Evolutionary conservation across 92 coral and sea anemone species (phyloP).

Genomic region (Actinernus sp.): DNA sequence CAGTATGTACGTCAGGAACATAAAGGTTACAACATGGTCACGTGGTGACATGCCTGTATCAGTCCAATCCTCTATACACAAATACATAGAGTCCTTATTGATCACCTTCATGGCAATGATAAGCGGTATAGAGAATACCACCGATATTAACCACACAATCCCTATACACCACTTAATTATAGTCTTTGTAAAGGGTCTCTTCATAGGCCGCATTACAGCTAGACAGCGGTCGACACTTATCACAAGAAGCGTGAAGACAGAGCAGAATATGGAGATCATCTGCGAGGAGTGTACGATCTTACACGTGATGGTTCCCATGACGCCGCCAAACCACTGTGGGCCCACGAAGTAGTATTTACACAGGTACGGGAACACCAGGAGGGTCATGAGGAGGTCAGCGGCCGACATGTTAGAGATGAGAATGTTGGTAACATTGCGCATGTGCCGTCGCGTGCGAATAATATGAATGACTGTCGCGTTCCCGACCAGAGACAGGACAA

Average conservation of each 20-base stretch:
- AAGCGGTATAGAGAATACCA: constrained; percentile 65
- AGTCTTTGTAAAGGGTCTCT: constrained; percentile 26
- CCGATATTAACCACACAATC: constrained; percentile 57
- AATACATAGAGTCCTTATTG: constrained; percentile 4
- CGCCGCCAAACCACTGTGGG: constrained; percentile 78
- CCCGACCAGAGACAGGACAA: constrained; percentile 66
- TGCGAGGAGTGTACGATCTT: constrained; percentile 49
- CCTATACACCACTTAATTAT: constrained; percentile 20
- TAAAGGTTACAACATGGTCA: constrained; percentile 40
- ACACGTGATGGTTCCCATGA: constrained; percentile 68
- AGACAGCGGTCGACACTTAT: constrained; percentile 79
- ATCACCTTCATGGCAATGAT: constrained; percentile 46
- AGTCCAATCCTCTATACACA: constrained; percentile 54
- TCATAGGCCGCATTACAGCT: constrained; percentile 68
- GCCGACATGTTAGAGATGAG: constrained; percentile 73
- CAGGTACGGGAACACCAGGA: constrained; percentile 59
- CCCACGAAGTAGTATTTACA: constrained; percentile 55
- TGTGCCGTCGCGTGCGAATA: constrained; percentile 72
- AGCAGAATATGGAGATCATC: constrained; percentile 53
- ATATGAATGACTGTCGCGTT: constrained; percentile 72
- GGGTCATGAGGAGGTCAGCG: constrained; percentile 78
- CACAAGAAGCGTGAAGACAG: constrained; percentile 67
- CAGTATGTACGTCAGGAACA: constrained; percentile 39
- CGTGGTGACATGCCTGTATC: constrained; percentile 45
- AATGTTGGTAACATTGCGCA: constrained; percentile 69